Evolutionary conservation across 2,113 vertebrate species (phyloP).

Genomic region (Oreochromis niloticus): DNA sequence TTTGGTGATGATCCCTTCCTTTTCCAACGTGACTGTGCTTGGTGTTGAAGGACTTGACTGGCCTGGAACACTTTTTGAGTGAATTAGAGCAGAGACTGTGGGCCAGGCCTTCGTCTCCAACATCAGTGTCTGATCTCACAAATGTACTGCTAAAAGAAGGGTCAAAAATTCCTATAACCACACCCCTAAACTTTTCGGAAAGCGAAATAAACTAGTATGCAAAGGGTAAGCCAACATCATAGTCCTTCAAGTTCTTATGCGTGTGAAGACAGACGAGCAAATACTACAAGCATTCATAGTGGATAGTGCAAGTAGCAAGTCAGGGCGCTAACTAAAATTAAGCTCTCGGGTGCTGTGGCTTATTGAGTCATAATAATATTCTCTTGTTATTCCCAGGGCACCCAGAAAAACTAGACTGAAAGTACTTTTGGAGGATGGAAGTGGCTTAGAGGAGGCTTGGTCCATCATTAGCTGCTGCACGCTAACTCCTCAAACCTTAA

Average conservation of each 20-base stretch:
- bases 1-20: too few species aligned
- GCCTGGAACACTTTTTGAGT: too few species aligned
- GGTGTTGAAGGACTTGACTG: too few species aligned
- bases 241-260: background rate
- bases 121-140: too few species aligned
- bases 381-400: background rate
- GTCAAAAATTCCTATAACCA: too few species aligned
- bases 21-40: too few species aligned
- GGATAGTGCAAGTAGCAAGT: background rate
- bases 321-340: background rate
- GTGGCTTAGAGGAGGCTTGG: background rate
- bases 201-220: too few species aligned
- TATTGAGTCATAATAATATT: background rate
- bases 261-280: background rate
- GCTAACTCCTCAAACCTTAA: constrained; percentile 19
- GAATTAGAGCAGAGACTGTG: too few species aligned
- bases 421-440: background rate
- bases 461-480: constrained; percentile 35
- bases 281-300: background rate
- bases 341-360: background rate
- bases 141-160: too few species aligned
- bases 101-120: too few species aligned
- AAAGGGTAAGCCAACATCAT: background rate
- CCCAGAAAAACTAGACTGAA: background rate
- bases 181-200: too few species aligned